Evolutionary conservation across 2,888 invertebrate genomes (phyloP), one percentile per base, ranked within the genome.

Genomic region (Cheilosia soror): DNA sequence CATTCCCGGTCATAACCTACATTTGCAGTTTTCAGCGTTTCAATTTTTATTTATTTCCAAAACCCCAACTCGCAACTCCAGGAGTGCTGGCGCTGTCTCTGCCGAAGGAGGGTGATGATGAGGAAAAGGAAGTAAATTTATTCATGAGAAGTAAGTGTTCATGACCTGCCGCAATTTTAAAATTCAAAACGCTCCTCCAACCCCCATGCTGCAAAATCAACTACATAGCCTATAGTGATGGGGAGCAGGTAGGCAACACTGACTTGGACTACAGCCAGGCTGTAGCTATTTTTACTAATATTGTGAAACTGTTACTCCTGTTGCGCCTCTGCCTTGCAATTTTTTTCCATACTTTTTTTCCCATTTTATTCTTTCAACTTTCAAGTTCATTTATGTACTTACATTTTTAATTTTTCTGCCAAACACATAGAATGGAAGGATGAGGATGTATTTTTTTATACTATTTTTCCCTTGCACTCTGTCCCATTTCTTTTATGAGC

Each of bases 301-400:
- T 81, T 81, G 53, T 81, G 80, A 81, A 85, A 85, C 76, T 81
- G 80, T 80, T 72, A 81, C 80, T 85, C 84, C 84, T 85, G 84
- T 85, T 85, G 84, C 84, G 84, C 80, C 80, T 85, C 76, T 68
- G 72, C 80, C 57, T 77, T 81, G 72, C 37, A 51, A 47, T 71
- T 82, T 71, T 81, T 79, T 63, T 62, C 66, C 78, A 31, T 11
- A 31, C 49, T 73, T 60, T 78, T 69, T 42, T 68, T 81, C 25
- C 66, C 71, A 76, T 80, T 85, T 76, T 66, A 81, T 80, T 85
- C 81, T 85, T 85, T 81, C 85, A 81, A 85, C 71, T 85, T 85
- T 85, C 85, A 85, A 85, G 85, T 85, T 85, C 85, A 85, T 72
- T 85, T 85, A 85, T 85, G 85, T 85, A 85, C 85, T 81, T 81